Evolutionary conservation across 2,797 vertebrate species (phyloP).

Genomic region (Darevskia nairensis): DNA sequence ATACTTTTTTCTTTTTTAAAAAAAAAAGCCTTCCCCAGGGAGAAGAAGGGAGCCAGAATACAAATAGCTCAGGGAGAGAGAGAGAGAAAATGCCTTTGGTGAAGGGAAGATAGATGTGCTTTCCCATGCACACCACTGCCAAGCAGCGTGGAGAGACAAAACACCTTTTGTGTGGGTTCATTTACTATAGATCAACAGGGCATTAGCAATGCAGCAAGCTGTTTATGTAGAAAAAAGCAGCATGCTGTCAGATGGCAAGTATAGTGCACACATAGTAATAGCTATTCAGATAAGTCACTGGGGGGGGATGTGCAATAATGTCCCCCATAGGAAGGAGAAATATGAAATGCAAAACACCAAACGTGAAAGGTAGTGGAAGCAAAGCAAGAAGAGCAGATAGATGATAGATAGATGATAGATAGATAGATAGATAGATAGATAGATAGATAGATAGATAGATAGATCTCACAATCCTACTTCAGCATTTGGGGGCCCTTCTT

Average conservation of each 20-base stretch:
- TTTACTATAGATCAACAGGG: slow-evolving; percentile 10
- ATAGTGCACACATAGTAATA: not conserved
- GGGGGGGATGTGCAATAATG: not conserved
- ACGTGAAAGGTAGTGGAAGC: not conserved
- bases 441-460: too few species aligned
- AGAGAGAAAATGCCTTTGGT: slow-evolving; percentile 22
- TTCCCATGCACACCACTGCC: slow-evolving; percentile 18
- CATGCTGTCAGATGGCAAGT: slow-evolving; percentile 27
- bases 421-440: too few species aligned
- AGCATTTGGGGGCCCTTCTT: not conserved
- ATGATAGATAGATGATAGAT: too few species aligned
- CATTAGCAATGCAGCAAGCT: not conserved
- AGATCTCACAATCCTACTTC: too few species aligned
- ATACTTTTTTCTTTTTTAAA: slow-evolving; percentile 26
- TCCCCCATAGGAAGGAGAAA: not conserved
- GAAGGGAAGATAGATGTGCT: slow-evolving; percentile 26
- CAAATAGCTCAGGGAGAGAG: slow-evolving; percentile 40
- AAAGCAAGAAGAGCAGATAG: not conserved
- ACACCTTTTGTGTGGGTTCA: not conserved
- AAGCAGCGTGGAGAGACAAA: slow-evolving; percentile 37
- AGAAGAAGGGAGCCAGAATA: slow-evolving; percentile 59
- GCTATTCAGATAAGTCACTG: slow-evolving; percentile 6
- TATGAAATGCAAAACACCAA: slow-evolving; percentile 1
- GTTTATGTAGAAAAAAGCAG: not conserved
- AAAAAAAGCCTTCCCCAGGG: slow-evolving; percentile 38